Conservation (phyloP, 2,113 vertebrate species). For the Anoplopoma fimbria region DNA sequence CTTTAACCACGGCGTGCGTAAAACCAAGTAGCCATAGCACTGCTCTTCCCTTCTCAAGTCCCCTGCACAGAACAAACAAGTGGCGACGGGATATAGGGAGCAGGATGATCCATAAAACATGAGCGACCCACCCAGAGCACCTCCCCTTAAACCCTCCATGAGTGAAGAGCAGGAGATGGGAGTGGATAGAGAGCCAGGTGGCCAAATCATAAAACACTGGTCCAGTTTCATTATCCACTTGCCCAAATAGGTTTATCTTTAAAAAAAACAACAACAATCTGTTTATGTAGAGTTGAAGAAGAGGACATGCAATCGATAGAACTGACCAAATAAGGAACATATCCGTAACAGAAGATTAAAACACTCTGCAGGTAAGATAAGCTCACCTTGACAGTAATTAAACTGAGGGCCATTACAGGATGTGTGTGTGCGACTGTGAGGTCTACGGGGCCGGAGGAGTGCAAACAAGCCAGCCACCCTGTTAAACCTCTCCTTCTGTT, state of each 20-base stretch:
- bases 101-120: slow-evolving; percentile 73
- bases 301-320: not conserved
- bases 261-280: not conserved
- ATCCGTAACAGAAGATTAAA: not conserved
- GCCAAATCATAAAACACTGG: slow-evolving; percentile 10
- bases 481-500: slow-evolving; percentile 39
- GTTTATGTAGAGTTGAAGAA: not conserved
- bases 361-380: slow-evolving; percentile 8
- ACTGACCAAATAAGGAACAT: not conserved
- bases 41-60: slow-evolving; percentile 19
- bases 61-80: slow-evolving; percentile 45
- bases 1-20: slow-evolving; percentile 33
- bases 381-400: slow-evolving; percentile 19
- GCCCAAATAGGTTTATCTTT: not conserved
- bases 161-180: slow-evolving; percentile 54
- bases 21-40: slow-evolving; percentile 20
- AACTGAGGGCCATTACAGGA: slow-evolving; percentile 3
- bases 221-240: not conserved
- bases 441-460: slow-evolving; percentile 16
- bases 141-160: slow-evolving; percentile 66
- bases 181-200: slow-evolving; percentile 53
- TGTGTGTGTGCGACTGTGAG: slow-evolving; percentile 16
- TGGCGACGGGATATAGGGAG: slow-evolving; percentile 60
- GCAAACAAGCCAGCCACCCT: slow-evolving; percentile 39
- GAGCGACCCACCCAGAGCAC: slow-evolving; percentile 75